These are phyloP conservation scores for Halocynthia aurantium DNA, from an alignment of 23 tunicate species.

Conservation along the genomic window DNA sequence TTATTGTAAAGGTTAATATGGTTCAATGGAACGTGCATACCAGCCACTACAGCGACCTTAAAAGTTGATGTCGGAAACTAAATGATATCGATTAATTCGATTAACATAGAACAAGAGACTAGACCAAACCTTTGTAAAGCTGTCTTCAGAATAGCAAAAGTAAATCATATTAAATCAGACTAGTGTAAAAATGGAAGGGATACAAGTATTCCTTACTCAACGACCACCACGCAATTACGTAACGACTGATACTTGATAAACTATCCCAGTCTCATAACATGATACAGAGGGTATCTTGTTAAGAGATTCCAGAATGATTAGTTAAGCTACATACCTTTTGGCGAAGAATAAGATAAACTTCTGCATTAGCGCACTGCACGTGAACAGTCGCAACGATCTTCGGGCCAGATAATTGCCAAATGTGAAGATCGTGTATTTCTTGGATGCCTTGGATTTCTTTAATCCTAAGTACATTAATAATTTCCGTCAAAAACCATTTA, in stretches of 20 bases:
- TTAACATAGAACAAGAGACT: too few relatives aligned
- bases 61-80: too few relatives aligned
- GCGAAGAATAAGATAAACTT: slow-evolving; percentile 43
- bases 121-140: too few relatives aligned
- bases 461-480: slow-evolving; percentile 15
- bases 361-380: slow-evolving; percentile 53
- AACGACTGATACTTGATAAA: neutral
- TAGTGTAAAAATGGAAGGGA: neutral
- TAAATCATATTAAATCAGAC: too few relatives aligned
- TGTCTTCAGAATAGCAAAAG: too few relatives aligned
- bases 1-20: too few relatives aligned
- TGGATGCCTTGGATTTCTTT: slow-evolving; percentile 60
- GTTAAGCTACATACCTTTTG: slow-evolving; percentile 37
- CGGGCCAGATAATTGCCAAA: slow-evolving; percentile 92
- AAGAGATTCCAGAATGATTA: neutral
- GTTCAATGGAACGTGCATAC: too few relatives aligned
- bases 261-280: neutral
- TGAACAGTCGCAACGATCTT: slow-evolving; percentile 90
- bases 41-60: too few relatives aligned
- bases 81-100: too few relatives aligned
- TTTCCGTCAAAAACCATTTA: too few relatives aligned
- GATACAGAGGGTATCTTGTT: neutral
- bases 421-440: slow-evolving; percentile 92
- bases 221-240: too few relatives aligned
- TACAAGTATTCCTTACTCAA: too few relatives aligned